phyloP scores from a whole-genome alignment of 2,113 vertebrate genomes.

The Microcebus griseorufus region DNA sequence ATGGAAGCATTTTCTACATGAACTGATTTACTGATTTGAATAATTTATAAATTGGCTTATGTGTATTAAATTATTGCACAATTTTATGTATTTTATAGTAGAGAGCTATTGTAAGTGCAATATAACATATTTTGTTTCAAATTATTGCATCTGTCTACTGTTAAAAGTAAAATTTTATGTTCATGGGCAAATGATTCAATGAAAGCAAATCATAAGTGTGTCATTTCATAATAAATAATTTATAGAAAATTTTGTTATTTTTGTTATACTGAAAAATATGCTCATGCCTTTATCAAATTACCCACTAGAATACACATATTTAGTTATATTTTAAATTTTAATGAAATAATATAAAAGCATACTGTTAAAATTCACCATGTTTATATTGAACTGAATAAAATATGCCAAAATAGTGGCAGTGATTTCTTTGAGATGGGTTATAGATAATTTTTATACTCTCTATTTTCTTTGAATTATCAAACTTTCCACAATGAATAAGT shows the following conservation, averaged over 20 bases:
- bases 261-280: not conserved
- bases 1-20: not conserved
- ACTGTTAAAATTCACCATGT: not conserved
- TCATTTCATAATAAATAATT: not conserved
- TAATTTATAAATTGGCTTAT: not conserved
- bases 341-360: not conserved
- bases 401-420: not conserved
- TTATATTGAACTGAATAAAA: not conserved
- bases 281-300: not conserved
- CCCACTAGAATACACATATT: not conserved
- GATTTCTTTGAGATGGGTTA: not conserved
- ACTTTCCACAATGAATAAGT: not conserved
- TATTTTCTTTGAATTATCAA: not conserved
- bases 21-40: not conserved
- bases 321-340: not conserved
- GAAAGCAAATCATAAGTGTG: not conserved
- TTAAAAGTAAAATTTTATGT: not conserved
- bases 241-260: not conserved
- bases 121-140: not conserved
- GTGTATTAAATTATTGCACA: not conserved
- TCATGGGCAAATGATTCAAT: not conserved
- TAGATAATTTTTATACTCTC: not conserved
- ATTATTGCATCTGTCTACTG: not conserved
- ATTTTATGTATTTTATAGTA: not conserved
- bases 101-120: not conserved